Evolutionary conservation across 2,888 invertebrate species (phyloP), one percentile per base, ranked within the genome.

Genomic region (Ormyrus labotus): DNA sequence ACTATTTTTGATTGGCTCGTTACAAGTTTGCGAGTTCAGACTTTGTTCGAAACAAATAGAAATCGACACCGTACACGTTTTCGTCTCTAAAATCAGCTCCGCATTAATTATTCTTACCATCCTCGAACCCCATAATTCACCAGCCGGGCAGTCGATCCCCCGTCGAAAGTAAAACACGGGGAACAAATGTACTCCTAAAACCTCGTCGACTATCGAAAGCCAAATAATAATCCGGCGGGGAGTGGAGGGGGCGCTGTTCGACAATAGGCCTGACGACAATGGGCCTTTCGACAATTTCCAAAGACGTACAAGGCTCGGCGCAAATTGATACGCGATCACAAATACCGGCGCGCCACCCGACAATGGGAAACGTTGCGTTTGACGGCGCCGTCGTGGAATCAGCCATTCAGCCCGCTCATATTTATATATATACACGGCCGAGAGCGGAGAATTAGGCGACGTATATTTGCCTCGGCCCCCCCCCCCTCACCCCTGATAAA

Each of bases 281-380:
- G 34, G 34, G 53, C 67, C 19, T 53, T 53, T 53, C 67, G 51
- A 67, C 53, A 19, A 67, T 67, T 67, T 67, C 67, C 34, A 67
- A 67, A 67, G 67, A 67, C 65, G 65, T 7, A 50, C 67, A 67
- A 67, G 19, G 53, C 53, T 34, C 51, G 67, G 34, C 34, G 34
- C 34, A 34, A 34, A 34, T 34, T 34, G 34, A 34, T 34, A 34
- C 34, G 34, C 34, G 34, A 34, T 34, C 34, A 34, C 53, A 53
- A 67, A 67, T 67, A 67, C 19, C 6, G 19, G 2, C 53, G 10
- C 19, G 67, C 53, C 10, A 2, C 1, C 1, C 50, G 51, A 53
- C 53, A 67, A 51, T 67, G 67, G 34, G 19, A 53, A 53, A 11
- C 67, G 53, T 67, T 67, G 67, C 67, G 19, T 67, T 67, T 67